Percentiles rank a stretch among this genome's conserved stretches.
These are phyloP conservation scores for Gymnothorax reevesii DNA, from an alignment of 2,797 vertebrate genomes.

Conservation along the genomic window DNA sequence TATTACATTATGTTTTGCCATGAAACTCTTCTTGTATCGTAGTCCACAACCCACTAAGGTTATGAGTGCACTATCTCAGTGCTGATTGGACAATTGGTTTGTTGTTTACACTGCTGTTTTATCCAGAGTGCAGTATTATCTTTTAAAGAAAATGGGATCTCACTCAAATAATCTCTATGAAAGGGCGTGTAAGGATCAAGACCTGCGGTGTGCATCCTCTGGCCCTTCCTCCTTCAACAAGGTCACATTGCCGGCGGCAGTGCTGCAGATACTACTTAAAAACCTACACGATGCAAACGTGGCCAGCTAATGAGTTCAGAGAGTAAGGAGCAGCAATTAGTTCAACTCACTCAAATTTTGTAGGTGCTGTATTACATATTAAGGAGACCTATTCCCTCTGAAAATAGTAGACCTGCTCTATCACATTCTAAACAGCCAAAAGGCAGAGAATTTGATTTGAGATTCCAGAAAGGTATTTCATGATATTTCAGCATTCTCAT, in stretches of 20 bases:
- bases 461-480: slow-evolving; percentile 8
- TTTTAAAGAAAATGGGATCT: background rate
- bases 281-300: slow-evolving; percentile 47
- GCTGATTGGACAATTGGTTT: too few species aligned
- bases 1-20: too few species aligned
- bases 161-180: background rate
- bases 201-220: slow-evolving; percentile 67
- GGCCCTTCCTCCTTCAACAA: slow-evolving; percentile 66
- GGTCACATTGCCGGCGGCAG: slow-evolving; percentile 73
- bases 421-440: background rate
- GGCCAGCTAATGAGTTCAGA: slow-evolving; percentile 62
- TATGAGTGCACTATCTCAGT: background rate
- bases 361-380: slow-evolving; percentile 16
- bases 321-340: slow-evolving; percentile 31
- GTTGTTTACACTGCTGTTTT: background rate
- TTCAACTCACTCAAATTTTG: slow-evolving; percentile 14
- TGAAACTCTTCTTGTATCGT: too few species aligned
- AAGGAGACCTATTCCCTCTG: slow-evolving; percentile 5
- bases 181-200: slow-evolving; percentile 57
- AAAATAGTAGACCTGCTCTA: slow-evolving; percentile 1
- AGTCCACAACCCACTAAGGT: background rate
- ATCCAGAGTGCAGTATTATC: background rate
- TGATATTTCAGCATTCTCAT: background rate
- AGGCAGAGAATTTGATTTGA: background rate
- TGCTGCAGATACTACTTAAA: slow-evolving; percentile 54